Conservation (phyloP, 2,888 invertebrate genomes). For the Cacoxenus indagator region DNA sequence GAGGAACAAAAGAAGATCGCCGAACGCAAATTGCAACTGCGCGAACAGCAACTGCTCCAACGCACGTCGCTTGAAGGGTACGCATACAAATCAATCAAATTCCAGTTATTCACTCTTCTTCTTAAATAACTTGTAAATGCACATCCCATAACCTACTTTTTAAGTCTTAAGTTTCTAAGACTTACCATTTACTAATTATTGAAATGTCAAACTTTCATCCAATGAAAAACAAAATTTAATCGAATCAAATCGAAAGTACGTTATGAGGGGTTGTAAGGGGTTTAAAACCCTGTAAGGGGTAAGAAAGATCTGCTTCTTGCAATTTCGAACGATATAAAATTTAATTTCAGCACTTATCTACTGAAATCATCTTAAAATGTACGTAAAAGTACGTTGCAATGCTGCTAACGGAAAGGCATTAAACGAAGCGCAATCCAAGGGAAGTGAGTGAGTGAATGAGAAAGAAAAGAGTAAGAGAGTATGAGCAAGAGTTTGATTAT, state of each 20-base stretch:
- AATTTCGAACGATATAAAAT: conserved; percentile 7
- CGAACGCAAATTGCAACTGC: conserved; percentile 60
- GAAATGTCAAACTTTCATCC: too few relatives aligned
- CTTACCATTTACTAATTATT: too few relatives aligned
- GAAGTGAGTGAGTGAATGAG: background rate
- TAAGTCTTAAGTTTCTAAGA: too few relatives aligned
- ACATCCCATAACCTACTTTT: too few relatives aligned
- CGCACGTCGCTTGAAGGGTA: conserved; percentile 68
- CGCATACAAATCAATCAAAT: conserved; percentile 35
- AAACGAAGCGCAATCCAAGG: background rate
- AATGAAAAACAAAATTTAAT: too few relatives aligned
- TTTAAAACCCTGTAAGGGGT: too few relatives aligned
- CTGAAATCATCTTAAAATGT: conserved; percentile 4
- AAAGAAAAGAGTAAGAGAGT: background rate
- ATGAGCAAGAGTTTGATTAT: too few relatives aligned
- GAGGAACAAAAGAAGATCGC: conserved; percentile 68
- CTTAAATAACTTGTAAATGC: too few relatives aligned
- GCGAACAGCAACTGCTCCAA: conserved; percentile 53
- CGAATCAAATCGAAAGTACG: too few relatives aligned
- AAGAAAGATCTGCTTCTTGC: too few relatives aligned
- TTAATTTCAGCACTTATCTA: conserved; percentile 14
- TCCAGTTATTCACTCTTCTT: conserved; percentile 25
- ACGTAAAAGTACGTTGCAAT: background rate
- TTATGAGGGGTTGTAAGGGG: too few relatives aligned
- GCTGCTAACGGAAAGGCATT: background rate